Conservation (phyloP, 1,140 invertebrate species). For the Adoxophyes honmai region DNA sequence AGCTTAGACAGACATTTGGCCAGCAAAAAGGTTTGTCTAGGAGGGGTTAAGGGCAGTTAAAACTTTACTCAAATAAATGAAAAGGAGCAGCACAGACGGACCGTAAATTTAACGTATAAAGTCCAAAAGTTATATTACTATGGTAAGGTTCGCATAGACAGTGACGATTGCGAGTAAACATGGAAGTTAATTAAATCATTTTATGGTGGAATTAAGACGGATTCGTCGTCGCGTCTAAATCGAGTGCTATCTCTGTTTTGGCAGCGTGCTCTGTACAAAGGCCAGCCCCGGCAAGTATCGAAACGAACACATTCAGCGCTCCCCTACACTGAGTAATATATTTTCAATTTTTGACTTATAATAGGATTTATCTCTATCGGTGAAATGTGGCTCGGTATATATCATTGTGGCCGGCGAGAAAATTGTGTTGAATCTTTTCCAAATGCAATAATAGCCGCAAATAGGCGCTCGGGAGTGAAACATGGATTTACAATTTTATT, state of each 20-base stretch:
- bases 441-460: conserved; percentile 2
- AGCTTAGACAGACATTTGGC: not conserved
- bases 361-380: conserved; percentile 46
- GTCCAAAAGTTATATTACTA: no score
- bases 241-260: conserved; percentile 57
- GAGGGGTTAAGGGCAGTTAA: no score
- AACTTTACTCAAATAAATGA: no score
- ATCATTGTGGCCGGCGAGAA: conserved; percentile 17
- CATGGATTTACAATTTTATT: conserved; percentile 6
- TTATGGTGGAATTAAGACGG: conserved; percentile 33
- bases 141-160: no score
- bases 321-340: conserved; percentile 63
- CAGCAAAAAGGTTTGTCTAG: no score
- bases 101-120: no score
- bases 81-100: no score
- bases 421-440: not conserved
- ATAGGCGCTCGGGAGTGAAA: not conserved
- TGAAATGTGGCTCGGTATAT: conserved; percentile 21
- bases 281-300: conserved; percentile 44
- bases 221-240: conserved; percentile 33
- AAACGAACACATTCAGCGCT: conserved; percentile 27
- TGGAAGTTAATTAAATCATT: conserved; percentile 30
- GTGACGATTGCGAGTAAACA: no score
- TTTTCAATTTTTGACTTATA: conserved; percentile 70
- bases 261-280: conserved; percentile 54